phyloP scores from a whole-genome alignment of 2,797 vertebrate genomes.

The Gymnoscopelus microlampas region DNA sequence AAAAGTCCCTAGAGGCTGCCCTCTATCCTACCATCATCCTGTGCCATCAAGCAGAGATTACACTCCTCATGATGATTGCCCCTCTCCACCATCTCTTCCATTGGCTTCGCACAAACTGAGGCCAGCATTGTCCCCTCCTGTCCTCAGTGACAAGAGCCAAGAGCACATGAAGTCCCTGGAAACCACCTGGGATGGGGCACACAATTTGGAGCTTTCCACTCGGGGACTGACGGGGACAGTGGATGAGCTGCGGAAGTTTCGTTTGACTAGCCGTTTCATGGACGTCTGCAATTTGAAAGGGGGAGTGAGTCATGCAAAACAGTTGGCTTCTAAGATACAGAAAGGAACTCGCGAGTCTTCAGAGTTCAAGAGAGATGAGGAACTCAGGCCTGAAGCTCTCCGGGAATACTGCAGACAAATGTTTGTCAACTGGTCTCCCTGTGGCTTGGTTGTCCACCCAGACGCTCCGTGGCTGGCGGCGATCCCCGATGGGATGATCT shows the following conservation, averaged over 20 bases:
- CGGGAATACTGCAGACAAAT: constrained; percentile 50
- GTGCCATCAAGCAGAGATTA: constrained; percentile 41
- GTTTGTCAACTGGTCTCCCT: constrained; percentile 56
- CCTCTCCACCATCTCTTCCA: constrained; percentile 44
- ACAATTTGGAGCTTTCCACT: constrained; percentile 41
- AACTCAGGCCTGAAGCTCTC: constrained; percentile 39
- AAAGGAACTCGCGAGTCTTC: not conserved
- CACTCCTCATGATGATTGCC: constrained; percentile 9
- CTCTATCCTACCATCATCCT: constrained; percentile 52
- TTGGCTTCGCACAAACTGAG: constrained; percentile 1
- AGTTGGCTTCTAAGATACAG: constrained; percentile 43
- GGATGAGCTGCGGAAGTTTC: constrained; percentile 22
- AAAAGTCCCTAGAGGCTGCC: constrained; percentile 49
- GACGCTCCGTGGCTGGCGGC: constrained; percentile 55
- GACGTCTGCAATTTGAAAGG: constrained; percentile 50
- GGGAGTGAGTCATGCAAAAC: constrained; percentile 11
- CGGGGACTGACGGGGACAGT: not conserved
- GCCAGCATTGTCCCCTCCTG: not conserved
- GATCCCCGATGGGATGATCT: constrained; percentile 58
- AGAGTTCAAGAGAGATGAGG: constrained; percentile 14
- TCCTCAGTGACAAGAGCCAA: constrained; percentile 23
- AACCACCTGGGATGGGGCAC: constrained; percentile 46
- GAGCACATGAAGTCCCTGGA: constrained; percentile 8
- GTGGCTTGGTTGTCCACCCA: constrained; percentile 57
- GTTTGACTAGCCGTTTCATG: constrained; percentile 43